A percentile compares a stretch with the other conserved stretches of the same genome.
These are phyloP conservation scores for Typhlichthys eigenmanni DNA, from an alignment of 2,797 vertebrate species.

Conservation along the genomic window DNA sequence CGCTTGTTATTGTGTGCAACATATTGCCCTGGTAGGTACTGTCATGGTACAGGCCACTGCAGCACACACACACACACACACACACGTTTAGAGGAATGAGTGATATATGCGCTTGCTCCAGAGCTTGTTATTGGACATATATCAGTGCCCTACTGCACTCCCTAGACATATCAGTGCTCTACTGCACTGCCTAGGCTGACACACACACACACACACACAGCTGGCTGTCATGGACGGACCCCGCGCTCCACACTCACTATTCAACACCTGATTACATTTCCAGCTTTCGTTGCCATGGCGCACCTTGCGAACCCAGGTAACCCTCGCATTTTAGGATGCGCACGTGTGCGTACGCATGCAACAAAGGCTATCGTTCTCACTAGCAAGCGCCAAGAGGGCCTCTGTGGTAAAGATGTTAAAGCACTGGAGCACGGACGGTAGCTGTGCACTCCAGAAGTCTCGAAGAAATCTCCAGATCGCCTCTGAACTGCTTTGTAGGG, in stretches of 20 bases:
- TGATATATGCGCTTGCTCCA: conserved; percentile 45
- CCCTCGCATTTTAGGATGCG: conserved; percentile 32
- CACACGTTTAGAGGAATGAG: conserved; percentile 30
- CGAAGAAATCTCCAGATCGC: conserved; percentile 15
- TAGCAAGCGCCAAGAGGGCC: conserved; percentile 44
- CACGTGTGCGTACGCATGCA: background rate
- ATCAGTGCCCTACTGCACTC: conserved; percentile 26
- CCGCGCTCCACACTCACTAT: conserved; percentile 35
- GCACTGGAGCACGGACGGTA: conserved; percentile 20
- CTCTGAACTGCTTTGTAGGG: conserved; percentile 32
- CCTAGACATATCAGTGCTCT: conserved; percentile 33
- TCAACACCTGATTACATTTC: conserved; percentile 57
- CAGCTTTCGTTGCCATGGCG: conserved; percentile 39
- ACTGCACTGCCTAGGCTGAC: conserved; percentile 21
- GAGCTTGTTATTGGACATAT: conserved; percentile 34
- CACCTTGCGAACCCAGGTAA: conserved; percentile 47
- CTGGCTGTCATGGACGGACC: conserved; percentile 14
- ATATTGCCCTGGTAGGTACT: conserved; percentile 21
- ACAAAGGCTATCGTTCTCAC: conserved; percentile 35
- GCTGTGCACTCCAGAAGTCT: conserved; percentile 10
- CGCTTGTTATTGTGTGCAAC: conserved; percentile 41
- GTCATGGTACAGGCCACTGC: background rate
- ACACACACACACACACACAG: conserved; percentile 15
- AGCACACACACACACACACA: background rate
- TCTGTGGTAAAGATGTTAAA: conserved; percentile 37